Evolutionary conservation across 92 coral and sea anemone species (phyloP), one percentile per base, ranked within the genome.

Genomic region (Porites divaricata): DNA sequence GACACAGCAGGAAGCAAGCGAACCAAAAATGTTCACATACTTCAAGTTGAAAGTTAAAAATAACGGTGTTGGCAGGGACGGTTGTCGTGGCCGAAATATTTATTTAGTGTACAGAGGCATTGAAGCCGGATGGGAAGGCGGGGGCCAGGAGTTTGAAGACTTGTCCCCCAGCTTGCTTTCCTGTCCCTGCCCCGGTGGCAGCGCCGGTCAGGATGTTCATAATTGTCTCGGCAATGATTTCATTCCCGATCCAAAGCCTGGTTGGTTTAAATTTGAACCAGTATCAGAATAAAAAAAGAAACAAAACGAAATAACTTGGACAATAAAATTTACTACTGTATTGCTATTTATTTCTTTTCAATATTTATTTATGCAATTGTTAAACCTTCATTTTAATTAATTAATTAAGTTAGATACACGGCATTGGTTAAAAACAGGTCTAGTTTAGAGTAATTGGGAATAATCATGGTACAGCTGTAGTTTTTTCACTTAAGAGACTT

Each of bases 1-100:
- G 54, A 69, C 10, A 13, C 21, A 26, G 12, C 51, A 26, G 53
- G 49, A 25, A 0, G 51, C 26, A 15, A 69, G 0, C 0, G 24
- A 69, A 19, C 49, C 50, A 12, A 24, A 41, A 19, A 5, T 69
- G 74, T 52, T 15, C 54, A 69, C 54, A 2, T 69, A 28, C 12
- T 69, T 69, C 22, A 69, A 69, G 74, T 19, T 69, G 15, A 69
- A 69, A 16, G 74, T 14, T 10, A 69, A 41, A 69, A 69, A 35
- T 54, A 54, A 54, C 59, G 16, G 59, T 54, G 12, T 15, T 54
- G 59, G 16, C 59, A 11, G 59, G 14, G 1, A 54, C 59, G 16
- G 59, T 8, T 54, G 59, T 54, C 59, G 16, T 11, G 16, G 16
- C 59, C 59, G 16, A 3, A 54, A 54, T 15, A 9, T 54, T 11